A percentile compares a stretch with the other conserved stretches of the same genome.
Evolutionary conservation across 2,113 vertebrate genomes (phyloP).

Genomic region (Galbula dea): DNA sequence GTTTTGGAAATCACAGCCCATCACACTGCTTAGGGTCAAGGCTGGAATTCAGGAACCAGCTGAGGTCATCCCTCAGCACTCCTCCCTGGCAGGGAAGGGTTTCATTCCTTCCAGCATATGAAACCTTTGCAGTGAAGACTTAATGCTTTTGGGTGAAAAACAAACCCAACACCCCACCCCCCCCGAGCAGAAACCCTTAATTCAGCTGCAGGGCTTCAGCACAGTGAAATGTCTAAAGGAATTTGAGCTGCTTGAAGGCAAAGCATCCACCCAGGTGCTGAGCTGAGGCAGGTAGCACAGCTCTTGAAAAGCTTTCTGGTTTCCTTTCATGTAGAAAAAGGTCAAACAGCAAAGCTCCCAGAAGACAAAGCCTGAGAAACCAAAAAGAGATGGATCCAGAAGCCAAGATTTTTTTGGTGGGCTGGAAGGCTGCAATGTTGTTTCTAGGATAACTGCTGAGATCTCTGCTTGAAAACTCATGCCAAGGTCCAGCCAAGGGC

Average conservation of each 20-base stretch:
- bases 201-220: neutral
- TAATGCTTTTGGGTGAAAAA: neutral
- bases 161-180: neutral
- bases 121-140: neutral
- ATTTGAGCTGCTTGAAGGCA: neutral
- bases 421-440: neutral
- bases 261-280: neutral
- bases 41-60: neutral
- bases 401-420: neutral
- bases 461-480: neutral
- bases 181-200: neutral
- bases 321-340: neutral
- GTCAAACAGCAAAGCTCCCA: neutral
- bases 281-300: neutral
- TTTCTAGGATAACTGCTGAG: neutral
- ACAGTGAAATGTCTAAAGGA: neutral
- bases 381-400: neutral
- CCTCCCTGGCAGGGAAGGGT: neutral
- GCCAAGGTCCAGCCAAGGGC: neutral
- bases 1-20: neutral
- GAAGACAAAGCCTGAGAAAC: neutral
- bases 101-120: neutral
- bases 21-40: neutral
- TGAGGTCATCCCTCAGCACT: too few species aligned
- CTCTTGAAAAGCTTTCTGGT: neutral